Percentiles rank a stretch among this genome's conserved stretches.
Conservation (phyloP, 2,797 vertebrate genomes). For the Spatula clypeata region DNA sequence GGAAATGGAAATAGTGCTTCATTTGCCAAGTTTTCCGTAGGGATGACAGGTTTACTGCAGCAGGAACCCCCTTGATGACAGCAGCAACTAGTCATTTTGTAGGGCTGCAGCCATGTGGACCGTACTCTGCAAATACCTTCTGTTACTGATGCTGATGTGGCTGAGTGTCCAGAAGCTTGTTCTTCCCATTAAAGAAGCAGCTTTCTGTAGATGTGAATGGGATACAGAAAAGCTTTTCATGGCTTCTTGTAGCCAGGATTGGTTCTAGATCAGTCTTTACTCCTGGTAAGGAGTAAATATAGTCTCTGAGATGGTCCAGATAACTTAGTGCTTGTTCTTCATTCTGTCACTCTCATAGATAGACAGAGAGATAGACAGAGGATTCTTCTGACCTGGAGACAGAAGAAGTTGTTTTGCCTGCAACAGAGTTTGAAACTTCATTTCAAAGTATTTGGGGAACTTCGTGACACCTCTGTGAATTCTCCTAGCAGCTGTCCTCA, state of each 20-base stretch:
- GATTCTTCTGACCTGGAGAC: background rate
- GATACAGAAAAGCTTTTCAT: background rate
- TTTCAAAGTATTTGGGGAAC: background rate
- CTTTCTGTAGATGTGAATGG: background rate
- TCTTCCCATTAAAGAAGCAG: background rate
- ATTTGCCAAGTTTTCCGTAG: background rate
- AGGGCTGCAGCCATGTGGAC: background rate
- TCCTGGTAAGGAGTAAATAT: background rate
- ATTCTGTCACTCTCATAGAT: background rate
- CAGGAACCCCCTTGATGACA: background rate
- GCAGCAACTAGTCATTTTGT: background rate
- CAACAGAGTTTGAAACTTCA: background rate
- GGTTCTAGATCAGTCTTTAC: background rate
- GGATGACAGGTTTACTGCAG: background rate
- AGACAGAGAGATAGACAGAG: background rate
- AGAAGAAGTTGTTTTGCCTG: background rate
- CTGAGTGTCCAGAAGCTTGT: background rate
- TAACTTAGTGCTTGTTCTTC: background rate
- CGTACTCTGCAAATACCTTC: background rate
- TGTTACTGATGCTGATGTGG: background rate
- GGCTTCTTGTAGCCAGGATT: background rate
- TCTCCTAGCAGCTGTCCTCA: background rate
- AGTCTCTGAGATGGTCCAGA: background rate
- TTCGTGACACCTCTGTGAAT: background rate
- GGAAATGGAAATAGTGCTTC: background rate